phyloP scores from a whole-genome alignment of 2,113 vertebrate genomes.

The Chloebia gouldiae region DNA sequence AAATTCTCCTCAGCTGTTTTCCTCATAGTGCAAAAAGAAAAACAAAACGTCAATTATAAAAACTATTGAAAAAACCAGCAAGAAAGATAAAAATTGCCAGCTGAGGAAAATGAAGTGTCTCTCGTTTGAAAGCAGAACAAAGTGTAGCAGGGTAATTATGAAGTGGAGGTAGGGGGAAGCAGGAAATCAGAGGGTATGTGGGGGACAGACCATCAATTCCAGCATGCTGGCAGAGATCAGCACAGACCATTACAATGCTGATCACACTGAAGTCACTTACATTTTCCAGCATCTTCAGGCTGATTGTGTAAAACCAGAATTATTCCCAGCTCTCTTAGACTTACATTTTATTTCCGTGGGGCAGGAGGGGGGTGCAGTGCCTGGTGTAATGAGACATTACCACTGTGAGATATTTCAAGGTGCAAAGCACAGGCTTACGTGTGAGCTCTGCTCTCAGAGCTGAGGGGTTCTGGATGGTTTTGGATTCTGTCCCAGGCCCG shows the following conservation, averaged over 20 bases:
- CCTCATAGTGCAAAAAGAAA: not conserved
- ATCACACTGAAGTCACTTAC: not conserved
- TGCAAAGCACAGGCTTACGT: slow-evolving; percentile 61
- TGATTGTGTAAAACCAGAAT: not conserved
- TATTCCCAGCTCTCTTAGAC: not conserved
- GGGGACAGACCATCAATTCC: not conserved
- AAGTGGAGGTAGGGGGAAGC: not conserved
- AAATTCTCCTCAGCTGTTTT: slow-evolving; percentile 9
- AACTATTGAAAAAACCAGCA: not conserved
- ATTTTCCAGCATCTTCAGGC: not conserved
- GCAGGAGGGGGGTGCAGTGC: not conserved
- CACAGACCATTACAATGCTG: not conserved
- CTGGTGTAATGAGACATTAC: fast-evolving
- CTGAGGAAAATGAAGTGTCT: not conserved
- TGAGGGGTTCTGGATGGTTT: slow-evolving; percentile 71
- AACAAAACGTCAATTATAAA: not conserved
- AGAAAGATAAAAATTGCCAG: not conserved
- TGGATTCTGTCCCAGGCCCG: slow-evolving; percentile 61
- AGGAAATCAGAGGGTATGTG: not conserved
- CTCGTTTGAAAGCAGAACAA: not conserved
- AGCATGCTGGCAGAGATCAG: not conserved
- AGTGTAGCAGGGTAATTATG: not conserved
- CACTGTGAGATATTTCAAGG: not conserved
- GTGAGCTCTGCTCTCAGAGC: slow-evolving; percentile 76
- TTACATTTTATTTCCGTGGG: not conserved